These are phyloP conservation scores for Percopsis omiscomaycus DNA, from an alignment of 2,797 vertebrate species.

Conservation along the genomic window DNA sequence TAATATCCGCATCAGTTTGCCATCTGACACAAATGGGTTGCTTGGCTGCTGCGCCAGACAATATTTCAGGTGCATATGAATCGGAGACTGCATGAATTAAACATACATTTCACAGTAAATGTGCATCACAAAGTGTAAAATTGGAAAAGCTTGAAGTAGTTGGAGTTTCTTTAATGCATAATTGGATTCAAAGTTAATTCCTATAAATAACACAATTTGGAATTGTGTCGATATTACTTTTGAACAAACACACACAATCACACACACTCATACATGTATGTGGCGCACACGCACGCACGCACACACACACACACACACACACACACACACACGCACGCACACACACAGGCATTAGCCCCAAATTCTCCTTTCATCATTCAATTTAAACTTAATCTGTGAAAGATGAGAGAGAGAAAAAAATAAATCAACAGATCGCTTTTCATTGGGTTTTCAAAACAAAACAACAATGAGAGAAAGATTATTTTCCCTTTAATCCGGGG, in stretches of 20 bases:
- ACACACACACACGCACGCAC: constrained; percentile 37
- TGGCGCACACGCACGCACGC: constrained; percentile 34
- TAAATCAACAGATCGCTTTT: constrained; percentile 75
- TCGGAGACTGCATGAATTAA: constrained; percentile 62
- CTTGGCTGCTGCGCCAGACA: constrained; percentile 60
- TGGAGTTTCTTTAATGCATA: constrained; percentile 15
- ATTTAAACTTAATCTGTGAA: constrained; percentile 75
- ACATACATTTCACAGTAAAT: constrained; percentile 63
- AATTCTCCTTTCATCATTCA: constrained; percentile 65
- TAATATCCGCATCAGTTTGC: constrained; percentile 81
- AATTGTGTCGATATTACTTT: constrained; percentile 39
- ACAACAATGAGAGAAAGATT: constrained; percentile 75
- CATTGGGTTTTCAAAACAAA: constrained; percentile 71
- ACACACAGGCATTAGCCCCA: constrained; percentile 56
- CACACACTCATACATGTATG: constrained; percentile 50
- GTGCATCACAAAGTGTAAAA: constrained; percentile 47
- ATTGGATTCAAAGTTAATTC: constrained; percentile 32
- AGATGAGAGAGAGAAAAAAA: constrained; percentile 55
- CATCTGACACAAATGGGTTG: constrained; percentile 78
- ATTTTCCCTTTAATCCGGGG: constrained; percentile 77
- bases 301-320: constrained; percentile 23
- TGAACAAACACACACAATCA: not conserved
- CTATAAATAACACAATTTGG: constrained; percentile 17
- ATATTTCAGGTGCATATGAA: constrained; percentile 66
- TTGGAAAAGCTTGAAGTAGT: constrained; percentile 28